Evolutionary conservation across 2,113 vertebrate species (phyloP).

Genomic region (Peromyscus maniculatus): DNA sequence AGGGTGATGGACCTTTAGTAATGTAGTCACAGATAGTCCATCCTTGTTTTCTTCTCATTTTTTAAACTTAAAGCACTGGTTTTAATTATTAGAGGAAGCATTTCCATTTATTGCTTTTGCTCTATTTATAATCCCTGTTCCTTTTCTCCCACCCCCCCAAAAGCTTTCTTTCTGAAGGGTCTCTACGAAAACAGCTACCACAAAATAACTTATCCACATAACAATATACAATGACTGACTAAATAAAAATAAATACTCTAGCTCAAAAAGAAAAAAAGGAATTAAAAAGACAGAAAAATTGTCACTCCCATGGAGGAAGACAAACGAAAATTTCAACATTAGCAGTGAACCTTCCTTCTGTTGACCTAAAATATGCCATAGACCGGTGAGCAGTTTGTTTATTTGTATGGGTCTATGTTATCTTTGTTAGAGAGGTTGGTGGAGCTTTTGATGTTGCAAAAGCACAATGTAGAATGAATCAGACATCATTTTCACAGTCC

Average conservation of each 20-base stretch:
- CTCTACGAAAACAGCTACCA: background rate
- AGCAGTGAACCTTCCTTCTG: slow-evolving; percentile 1
- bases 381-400: background rate
- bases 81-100: slow-evolving; percentile 15
- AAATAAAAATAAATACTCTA: slow-evolving; percentile 45
- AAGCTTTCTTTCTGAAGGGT: slow-evolving; percentile 50
- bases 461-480: slow-evolving; percentile 62
- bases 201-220: background rate
- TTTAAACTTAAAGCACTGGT: background rate
- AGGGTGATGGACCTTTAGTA: background rate
- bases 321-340: background rate
- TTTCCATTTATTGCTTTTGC: background rate
- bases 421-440: slow-evolving; percentile 71
- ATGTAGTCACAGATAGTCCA: background rate
- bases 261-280: background rate
- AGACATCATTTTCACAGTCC: slow-evolving; percentile 70
- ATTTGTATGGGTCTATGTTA: slow-evolving; percentile 51
- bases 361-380: background rate
- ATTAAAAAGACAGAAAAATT: background rate
- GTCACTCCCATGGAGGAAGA: background rate
- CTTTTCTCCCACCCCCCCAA: background rate
- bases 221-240: slow-evolving; percentile 1
- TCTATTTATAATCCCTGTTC: background rate
- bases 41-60: background rate
- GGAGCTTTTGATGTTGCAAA: slow-evolving; percentile 63